phyloP scores from a whole-genome alignment of 2,888 invertebrate genomes.

The Parelbella ahira region DNA sequence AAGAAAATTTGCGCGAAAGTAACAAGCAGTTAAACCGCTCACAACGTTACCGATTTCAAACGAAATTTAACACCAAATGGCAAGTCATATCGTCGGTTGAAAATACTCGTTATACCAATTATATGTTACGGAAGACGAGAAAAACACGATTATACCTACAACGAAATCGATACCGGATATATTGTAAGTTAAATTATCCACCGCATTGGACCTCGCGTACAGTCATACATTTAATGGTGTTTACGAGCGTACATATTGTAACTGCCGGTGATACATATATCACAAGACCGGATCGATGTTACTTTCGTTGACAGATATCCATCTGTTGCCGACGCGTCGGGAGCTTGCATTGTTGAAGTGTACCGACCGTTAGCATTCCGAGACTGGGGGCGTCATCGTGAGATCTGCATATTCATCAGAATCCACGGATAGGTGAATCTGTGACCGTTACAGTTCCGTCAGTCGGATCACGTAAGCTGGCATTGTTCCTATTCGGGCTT shows the following conservation, averaged over 20 bases:
- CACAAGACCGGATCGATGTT: conserved; percentile 35
- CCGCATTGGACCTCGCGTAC: conserved; percentile 14
- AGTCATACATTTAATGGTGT: conserved; percentile 33
- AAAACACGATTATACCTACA: conserved; percentile 6
- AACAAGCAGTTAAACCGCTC: too few species aligned
- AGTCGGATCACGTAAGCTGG: conserved; percentile 44
- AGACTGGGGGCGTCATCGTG: conserved; percentile 58
- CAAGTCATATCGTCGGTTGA: background rate
- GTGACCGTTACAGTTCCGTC: conserved; percentile 54
- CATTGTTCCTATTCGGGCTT: conserved; percentile 28
- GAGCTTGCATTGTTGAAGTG: conserved; percentile 53
- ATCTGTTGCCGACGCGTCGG: conserved; percentile 29
- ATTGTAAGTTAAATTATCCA: conserved; percentile 20
- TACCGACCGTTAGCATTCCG: conserved; percentile 72
- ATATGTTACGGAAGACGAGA: conserved; percentile 4
- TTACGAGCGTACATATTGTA: conserved; percentile 38
- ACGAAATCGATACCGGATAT: conserved; percentile 2
- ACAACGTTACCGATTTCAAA: too few species aligned
- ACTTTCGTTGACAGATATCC: conserved; percentile 41
- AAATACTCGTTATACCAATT: conserved; percentile 15
- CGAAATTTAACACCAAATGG: background rate
- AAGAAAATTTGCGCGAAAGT: too few species aligned
- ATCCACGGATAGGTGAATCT: conserved; percentile 58
- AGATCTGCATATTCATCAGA: conserved; percentile 71
- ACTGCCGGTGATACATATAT: conserved; percentile 41